phyloP scores from a whole-genome alignment of 2,113 vertebrate genomes.

The Daubentonia madagascariensis region DNA sequence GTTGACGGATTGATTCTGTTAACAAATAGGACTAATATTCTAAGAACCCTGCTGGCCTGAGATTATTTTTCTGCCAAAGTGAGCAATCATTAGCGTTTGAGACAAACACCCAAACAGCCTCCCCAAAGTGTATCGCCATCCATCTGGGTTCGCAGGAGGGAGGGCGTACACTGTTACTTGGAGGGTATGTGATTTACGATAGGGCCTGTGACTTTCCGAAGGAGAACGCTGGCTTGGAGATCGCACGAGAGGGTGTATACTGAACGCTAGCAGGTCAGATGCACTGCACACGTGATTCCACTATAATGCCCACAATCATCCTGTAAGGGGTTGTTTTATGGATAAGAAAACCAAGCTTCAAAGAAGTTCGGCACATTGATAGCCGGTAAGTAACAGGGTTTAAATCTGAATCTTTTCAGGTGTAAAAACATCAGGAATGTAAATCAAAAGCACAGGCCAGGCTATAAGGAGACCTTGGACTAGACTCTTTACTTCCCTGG shows the following conservation, averaged over 20 bases:
- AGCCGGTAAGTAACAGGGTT: neutral
- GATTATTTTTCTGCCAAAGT: constrained; percentile 44
- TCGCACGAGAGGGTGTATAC: fast-evolving
- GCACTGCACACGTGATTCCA: fast-evolving
- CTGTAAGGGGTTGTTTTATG: neutral
- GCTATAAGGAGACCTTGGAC: neutral
- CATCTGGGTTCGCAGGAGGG: neutral
- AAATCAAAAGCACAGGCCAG: neutral
- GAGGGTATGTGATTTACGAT: neutral
- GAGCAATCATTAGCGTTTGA: constrained; percentile 17
- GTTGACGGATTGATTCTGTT: neutral
- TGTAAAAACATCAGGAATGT: neutral
- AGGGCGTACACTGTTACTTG: neutral
- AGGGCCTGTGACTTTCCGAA: neutral
- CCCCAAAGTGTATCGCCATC: neutral
- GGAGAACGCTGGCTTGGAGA: neutral
- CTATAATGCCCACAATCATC: no score
- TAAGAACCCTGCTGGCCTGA: constrained; percentile 32
- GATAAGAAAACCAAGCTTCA: neutral
- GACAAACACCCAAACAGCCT: neutral
- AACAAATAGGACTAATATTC: constrained; percentile 53
- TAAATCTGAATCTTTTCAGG: neutral
- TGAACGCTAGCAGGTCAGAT: no score
- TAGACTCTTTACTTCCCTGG: neutral
- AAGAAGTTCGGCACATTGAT: neutral